Conservation (phyloP, 2,113 vertebrate species). For the Odontesthes bonariensis region DNA sequence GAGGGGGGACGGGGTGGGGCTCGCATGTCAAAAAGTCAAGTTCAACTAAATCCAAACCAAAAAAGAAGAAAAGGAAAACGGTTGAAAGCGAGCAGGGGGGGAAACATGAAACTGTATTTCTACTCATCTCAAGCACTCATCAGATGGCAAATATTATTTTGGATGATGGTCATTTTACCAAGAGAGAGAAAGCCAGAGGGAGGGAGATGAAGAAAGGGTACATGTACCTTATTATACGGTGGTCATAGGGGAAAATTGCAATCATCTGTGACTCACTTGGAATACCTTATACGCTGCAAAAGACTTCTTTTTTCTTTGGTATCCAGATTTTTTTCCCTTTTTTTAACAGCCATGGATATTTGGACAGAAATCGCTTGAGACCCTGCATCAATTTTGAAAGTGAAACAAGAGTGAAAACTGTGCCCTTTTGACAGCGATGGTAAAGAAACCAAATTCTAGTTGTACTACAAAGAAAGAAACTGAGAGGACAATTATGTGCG, state of each 20-base stretch:
- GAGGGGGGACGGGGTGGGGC: constrained; percentile 35
- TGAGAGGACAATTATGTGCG: constrained; percentile 64
- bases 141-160: constrained; percentile 82
- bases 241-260: constrained; percentile 80
- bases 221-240: constrained; percentile 78
- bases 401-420: constrained; percentile 70
- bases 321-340: constrained; percentile 42
- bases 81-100: constrained; percentile 28
- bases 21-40: constrained; percentile 67
- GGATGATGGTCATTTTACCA: constrained; percentile 68
- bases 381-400: constrained; percentile 45
- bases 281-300: constrained; percentile 59
- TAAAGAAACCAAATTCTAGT: constrained; percentile 64
- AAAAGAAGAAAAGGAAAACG: constrained; percentile 18
- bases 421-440: constrained; percentile 47
- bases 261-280: constrained; percentile 80
- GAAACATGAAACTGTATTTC: constrained; percentile 71
- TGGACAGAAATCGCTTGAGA: constrained; percentile 66
- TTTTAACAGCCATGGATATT: constrained; percentile 64
- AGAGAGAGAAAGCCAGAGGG: constrained; percentile 44
- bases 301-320: constrained; percentile 71
- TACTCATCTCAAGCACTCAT: constrained; percentile 73
- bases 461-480: constrained; percentile 57
- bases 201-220: constrained; percentile 56
- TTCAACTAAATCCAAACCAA: constrained; percentile 46